A percentile compares a stretch with the other conserved stretches of the same genome.
Conservation (phyloP, 1,140 invertebrate species). For the Lepidurus apus region DNA sequence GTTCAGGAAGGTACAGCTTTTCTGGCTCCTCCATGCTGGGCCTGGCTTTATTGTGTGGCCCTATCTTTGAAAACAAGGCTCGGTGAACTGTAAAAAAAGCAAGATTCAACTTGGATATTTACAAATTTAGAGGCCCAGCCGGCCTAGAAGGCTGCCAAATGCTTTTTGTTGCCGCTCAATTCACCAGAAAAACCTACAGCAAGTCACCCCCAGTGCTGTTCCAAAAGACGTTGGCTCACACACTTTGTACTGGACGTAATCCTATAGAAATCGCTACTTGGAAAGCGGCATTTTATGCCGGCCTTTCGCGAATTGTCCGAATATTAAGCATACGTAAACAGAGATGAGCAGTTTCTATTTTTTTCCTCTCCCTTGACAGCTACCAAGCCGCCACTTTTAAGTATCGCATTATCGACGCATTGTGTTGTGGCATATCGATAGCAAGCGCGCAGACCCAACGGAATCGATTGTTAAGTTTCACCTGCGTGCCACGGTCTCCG, state of each 20-base stretch:
- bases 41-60: not conserved
- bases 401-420: not conserved
- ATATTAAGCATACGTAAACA: slow-evolving; percentile 15
- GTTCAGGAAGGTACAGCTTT: not conserved
- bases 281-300: not conserved
- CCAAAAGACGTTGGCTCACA: not conserved
- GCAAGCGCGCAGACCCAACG: not conserved
- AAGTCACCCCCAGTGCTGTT: not conserved
- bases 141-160: not conserved
- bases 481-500: not conserved
- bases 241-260: not conserved
- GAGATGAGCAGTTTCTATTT: slow-evolving; percentile 10
- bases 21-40: slow-evolving; percentile 20
- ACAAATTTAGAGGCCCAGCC: not conserved
- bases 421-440: not conserved
- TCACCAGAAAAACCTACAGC: not conserved
- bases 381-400: slow-evolving; percentile 21
- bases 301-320: not conserved
- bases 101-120: not conserved
- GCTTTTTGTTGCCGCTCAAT: not conserved
- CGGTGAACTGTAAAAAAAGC: not conserved
- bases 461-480: not conserved
- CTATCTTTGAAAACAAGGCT: not conserved
- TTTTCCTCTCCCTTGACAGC: slow-evolving; percentile 9
- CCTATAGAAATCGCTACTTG: not conserved